Evolutionary conservation across 2,113 vertebrate species (phyloP).

Genomic region (Trinectes maculatus): DNA sequence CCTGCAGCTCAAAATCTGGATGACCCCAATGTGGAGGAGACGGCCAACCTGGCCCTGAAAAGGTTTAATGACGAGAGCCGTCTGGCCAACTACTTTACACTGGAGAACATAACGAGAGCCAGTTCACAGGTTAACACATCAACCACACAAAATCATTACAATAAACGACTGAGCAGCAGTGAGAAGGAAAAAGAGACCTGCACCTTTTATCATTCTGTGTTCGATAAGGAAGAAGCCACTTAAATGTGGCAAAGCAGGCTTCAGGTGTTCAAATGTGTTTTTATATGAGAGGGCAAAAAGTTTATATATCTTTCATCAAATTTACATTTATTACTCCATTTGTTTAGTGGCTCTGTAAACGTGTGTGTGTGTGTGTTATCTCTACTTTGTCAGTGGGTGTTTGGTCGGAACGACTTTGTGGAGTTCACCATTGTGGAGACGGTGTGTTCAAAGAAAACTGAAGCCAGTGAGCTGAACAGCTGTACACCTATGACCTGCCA

Average conservation of each 20-base stretch:
- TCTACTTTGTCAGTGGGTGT: constrained; percentile 56
- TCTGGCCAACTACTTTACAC: constrained; percentile 55
- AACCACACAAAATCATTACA: background rate
- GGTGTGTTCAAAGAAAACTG: constrained; percentile 50
- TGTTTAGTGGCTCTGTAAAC: background rate
- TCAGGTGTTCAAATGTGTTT: too few species aligned
- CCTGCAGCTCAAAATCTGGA: constrained; percentile 48
- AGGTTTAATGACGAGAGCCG: constrained; percentile 67
- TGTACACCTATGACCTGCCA: constrained; percentile 59
- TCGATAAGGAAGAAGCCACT: too few species aligned
- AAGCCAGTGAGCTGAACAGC: constrained; percentile 18
- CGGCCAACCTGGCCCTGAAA: constrained; percentile 59
- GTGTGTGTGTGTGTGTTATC: background rate
- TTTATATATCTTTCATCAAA: too few species aligned
- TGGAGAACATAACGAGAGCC: constrained; percentile 67
- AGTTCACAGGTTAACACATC: constrained; percentile 55
- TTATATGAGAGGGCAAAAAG: too few species aligned
- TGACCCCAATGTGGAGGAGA: constrained; percentile 58
- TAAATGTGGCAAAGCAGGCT: too few species aligned
- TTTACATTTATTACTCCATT: too few species aligned
- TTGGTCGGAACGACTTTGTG: constrained; percentile 59
- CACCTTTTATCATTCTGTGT: too few species aligned
- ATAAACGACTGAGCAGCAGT: too few species aligned
- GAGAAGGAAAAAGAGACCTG: too few species aligned
- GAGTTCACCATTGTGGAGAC: constrained; percentile 74